Percentiles rank a stretch among this genome's conserved stretches.
Evolutionary conservation across 2,888 invertebrate genomes (phyloP).

Genomic region (Phalangium opilio): DNA sequence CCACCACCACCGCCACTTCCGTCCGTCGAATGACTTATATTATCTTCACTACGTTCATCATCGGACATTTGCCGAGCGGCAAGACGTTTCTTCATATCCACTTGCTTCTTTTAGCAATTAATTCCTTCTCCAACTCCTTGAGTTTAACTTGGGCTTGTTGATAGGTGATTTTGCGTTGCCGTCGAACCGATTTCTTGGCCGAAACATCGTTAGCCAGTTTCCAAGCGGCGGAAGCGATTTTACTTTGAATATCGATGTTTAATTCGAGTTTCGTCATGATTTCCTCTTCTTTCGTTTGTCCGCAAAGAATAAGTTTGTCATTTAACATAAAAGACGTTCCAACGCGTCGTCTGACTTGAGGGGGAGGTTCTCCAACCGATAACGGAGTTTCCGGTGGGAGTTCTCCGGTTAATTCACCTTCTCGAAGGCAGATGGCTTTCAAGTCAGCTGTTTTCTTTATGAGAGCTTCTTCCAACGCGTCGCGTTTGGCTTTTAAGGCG

Average conservation of each 20-base stretch:
- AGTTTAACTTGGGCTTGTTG: slow-evolving; percentile 38
- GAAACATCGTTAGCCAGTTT: slow-evolving; percentile 52
- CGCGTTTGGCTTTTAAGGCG: slow-evolving; percentile 45
- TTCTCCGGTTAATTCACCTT: slow-evolving; percentile 56
- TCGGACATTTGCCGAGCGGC: background rate
- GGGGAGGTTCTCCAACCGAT: slow-evolving; percentile 52
- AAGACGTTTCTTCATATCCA: slow-evolving; percentile 11
- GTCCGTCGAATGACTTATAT: slow-evolving; percentile 13
- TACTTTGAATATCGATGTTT: slow-evolving; percentile 53
- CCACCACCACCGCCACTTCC: too few relatives aligned
- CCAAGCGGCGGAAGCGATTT: slow-evolving; percentile 53
- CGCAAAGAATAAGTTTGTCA: slow-evolving; percentile 43
- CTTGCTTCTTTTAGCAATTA: slow-evolving; percentile 21
- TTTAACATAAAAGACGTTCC: slow-evolving; percentile 51
- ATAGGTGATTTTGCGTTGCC: slow-evolving; percentile 48
- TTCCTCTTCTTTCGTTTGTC: slow-evolving; percentile 44
- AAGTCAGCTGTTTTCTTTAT: slow-evolving; percentile 63
- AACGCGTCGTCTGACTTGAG: slow-evolving; percentile 46
- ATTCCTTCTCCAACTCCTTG: slow-evolving; percentile 7
- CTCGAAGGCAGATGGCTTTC: slow-evolving; percentile 52
- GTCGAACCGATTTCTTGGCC: slow-evolving; percentile 50
- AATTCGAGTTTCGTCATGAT: slow-evolving; percentile 46
- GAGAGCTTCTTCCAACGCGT: slow-evolving; percentile 60
- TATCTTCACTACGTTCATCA: slow-evolving; percentile 12
- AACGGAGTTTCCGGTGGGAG: slow-evolving; percentile 62